Evolutionary conservation across 2,888 invertebrate species (phyloP).

Genomic region (Epinotia ramella): DNA sequence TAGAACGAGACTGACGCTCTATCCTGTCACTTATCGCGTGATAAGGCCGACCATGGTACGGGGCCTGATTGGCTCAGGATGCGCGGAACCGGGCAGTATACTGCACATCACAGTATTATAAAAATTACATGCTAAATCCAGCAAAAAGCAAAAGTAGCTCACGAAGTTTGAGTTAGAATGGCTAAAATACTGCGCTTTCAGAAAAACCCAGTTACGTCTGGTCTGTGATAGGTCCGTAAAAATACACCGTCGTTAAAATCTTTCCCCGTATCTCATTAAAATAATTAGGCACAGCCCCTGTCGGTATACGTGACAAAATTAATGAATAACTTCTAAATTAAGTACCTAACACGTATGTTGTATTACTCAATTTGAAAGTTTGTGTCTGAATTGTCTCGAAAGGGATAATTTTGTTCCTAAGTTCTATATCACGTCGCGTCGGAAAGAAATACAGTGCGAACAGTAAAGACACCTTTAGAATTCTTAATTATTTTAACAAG

Average conservation of each 20-base stretch:
- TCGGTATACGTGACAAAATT: conserved; percentile 19
- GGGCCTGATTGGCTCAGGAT: too few species aligned
- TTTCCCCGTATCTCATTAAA: conserved; percentile 10
- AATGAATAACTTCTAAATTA: conserved; percentile 22
- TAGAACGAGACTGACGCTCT: too few species aligned
- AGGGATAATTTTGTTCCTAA: conserved; percentile 21
- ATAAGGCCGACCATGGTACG: too few species aligned
- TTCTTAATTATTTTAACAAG: conserved; percentile 27
- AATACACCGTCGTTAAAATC: conserved; percentile 4
- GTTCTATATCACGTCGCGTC: conserved; percentile 32
- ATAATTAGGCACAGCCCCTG: conserved; percentile 15
- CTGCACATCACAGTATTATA: too few species aligned
- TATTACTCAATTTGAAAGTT: conserved; percentile 34
- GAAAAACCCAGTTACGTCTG: background rate
- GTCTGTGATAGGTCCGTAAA: background rate
- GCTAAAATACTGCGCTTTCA: background rate
- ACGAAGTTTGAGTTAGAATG: too few species aligned
- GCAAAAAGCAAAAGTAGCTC: too few species aligned
- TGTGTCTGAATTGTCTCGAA: conserved; percentile 21
- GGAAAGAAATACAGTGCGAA: conserved; percentile 25
- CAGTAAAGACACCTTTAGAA: conserved; percentile 24
- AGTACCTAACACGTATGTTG: conserved; percentile 13
- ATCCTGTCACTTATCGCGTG: too few species aligned
- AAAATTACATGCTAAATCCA: too few species aligned
- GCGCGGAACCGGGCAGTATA: too few species aligned